Evolutionary conservation across 2,888 invertebrate species (phyloP).

Genomic region (Epiblema foenella): DNA sequence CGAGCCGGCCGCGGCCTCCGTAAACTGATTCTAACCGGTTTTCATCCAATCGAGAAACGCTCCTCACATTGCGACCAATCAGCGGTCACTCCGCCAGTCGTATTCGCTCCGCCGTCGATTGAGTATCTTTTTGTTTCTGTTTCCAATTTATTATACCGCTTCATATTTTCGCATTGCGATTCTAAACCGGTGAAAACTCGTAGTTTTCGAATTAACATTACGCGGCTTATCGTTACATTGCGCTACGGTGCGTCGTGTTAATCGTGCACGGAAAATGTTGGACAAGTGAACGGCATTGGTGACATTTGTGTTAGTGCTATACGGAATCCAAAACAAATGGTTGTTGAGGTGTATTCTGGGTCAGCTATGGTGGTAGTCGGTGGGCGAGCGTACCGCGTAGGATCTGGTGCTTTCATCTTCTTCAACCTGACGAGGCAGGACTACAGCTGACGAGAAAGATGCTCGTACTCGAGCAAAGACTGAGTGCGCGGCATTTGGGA

Average conservation of each 20-base stretch:
- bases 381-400: slow-evolving; percentile 66
- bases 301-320: slow-evolving; percentile 50
- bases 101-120: slow-evolving; percentile 60
- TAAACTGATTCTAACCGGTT: slow-evolving; percentile 80
- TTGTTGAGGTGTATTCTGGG: slow-evolving; percentile 68
- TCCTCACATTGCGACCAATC: slow-evolving; percentile 77
- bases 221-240: slow-evolving; percentile 10
- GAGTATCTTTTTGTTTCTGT: slow-evolving; percentile 56
- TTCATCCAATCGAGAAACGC: slow-evolving; percentile 72
- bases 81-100: slow-evolving; percentile 72
- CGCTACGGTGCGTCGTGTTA: slow-evolving; percentile 18
- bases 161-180: slow-evolving; percentile 48
- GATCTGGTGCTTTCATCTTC: slow-evolving; percentile 78
- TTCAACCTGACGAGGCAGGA: slow-evolving; percentile 81
- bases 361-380: slow-evolving; percentile 78
- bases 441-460: slow-evolving; percentile 81
- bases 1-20: slow-evolving; percentile 75
- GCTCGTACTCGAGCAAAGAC: slow-evolving; percentile 82
- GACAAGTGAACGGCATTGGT: slow-evolving; percentile 69
- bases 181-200: slow-evolving; percentile 41
- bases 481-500: slow-evolving; percentile 71
- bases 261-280: slow-evolving; percentile 70
- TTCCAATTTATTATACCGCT: slow-evolving; percentile 58
- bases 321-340: slow-evolving; percentile 70
- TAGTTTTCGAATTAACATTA: slow-evolving; percentile 22